phyloP scores from a whole-genome alignment of 92 coral and sea anemone genomes.

The Porites evermanni region DNA sequence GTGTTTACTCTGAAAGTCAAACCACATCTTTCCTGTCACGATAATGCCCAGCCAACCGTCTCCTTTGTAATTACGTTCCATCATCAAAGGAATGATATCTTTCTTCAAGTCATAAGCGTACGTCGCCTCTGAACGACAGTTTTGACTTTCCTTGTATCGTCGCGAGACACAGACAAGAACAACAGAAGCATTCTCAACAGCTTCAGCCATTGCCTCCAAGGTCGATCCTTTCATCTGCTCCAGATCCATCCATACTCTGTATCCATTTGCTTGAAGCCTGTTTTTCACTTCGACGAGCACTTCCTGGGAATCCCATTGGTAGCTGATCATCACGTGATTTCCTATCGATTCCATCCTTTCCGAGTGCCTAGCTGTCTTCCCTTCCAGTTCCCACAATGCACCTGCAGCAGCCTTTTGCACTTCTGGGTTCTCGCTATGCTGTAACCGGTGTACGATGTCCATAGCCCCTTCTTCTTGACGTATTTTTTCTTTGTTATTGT shows the following conservation, averaged over 20 bases:
- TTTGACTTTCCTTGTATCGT: constrained; percentile 71
- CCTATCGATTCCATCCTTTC: background rate
- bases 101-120: constrained; percentile 66
- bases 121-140: constrained; percentile 75
- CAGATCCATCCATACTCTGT: constrained; percentile 71
- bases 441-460: constrained; percentile 32
- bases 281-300: constrained; percentile 64
- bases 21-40: constrained; percentile 47
- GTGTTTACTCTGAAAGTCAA: constrained; percentile 48
- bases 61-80: constrained; percentile 61
- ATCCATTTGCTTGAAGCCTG: constrained; percentile 61
- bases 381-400: constrained; percentile 82
- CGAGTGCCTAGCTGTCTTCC: constrained; percentile 25
- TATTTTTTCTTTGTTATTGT: constrained; percentile 46
- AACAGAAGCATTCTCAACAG: constrained; percentile 67
- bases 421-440: constrained; percentile 46
- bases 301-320: constrained; percentile 75
- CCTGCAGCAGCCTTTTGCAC: constrained; percentile 74
- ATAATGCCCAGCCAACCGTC: constrained; percentile 77
- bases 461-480: constrained; percentile 36
- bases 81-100: constrained; percentile 67
- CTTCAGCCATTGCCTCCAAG: constrained; percentile 69
- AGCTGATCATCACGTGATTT: constrained; percentile 78
- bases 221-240: constrained; percentile 71
- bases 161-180: constrained; percentile 76